Conservation (phyloP, 2,888 invertebrate species). For the Asteroscopus sphinx region DNA sequence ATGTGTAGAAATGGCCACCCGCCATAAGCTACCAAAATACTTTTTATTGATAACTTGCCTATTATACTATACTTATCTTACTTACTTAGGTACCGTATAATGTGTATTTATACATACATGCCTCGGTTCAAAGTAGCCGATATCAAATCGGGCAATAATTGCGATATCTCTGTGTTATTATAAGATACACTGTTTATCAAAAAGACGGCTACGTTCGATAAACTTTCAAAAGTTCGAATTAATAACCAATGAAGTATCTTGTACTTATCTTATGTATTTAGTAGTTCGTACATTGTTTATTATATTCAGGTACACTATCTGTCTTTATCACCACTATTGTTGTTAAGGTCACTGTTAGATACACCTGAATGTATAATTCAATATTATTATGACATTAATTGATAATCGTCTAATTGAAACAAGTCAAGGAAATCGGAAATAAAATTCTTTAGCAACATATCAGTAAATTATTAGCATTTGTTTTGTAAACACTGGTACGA, state of each 20-base stretch:
- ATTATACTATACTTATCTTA: not conserved
- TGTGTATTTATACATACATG: slow-evolving; percentile 1
- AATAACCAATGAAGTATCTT: slow-evolving; percentile 42
- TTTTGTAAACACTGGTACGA: slow-evolving; percentile 80
- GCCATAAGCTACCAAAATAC: too few species aligned
- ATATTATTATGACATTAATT: slow-evolving; percentile 53
- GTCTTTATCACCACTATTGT: slow-evolving; percentile 45
- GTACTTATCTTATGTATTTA: slow-evolving; percentile 29
- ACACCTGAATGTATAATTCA: slow-evolving; percentile 42
- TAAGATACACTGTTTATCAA: slow-evolving; percentile 47
- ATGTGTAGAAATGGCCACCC: too few species aligned
- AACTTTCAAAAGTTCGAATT: slow-evolving; percentile 46
- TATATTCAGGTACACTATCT: slow-evolving; percentile 19
- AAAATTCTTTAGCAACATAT: slow-evolving; percentile 67
- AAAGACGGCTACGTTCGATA: slow-evolving; percentile 37
- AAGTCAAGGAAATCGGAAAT: slow-evolving; percentile 70
- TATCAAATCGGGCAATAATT: slow-evolving; percentile 37
- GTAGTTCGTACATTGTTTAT: slow-evolving; percentile 29
- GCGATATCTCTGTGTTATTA: slow-evolving; percentile 36
- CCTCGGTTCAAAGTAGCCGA: slow-evolving; percentile 24
- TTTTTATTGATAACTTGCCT: too few species aligned
- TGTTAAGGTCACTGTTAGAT: slow-evolving; percentile 52
- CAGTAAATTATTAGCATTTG: slow-evolving; percentile 75
- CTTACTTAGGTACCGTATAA: slow-evolving; percentile 2
- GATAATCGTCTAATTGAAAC: slow-evolving; percentile 54